These are phyloP conservation scores for Drosophila conformis DNA, from an alignment of 2,888 invertebrate genomes.

Conservation along the genomic window DNA sequence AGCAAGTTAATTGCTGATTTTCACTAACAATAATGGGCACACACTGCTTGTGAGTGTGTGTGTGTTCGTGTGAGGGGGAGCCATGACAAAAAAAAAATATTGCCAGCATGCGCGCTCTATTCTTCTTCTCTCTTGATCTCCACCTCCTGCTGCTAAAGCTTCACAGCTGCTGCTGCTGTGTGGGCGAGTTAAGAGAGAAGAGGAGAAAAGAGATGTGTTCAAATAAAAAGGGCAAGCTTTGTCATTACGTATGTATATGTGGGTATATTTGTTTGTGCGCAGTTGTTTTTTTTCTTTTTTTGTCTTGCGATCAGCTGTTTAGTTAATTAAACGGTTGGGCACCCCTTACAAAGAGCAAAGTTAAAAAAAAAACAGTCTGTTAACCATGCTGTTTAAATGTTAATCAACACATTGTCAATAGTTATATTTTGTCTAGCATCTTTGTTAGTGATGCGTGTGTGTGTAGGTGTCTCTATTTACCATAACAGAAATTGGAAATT, in stretches of 20 bases:
- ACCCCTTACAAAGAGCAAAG: conserved; percentile 39
- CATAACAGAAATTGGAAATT: conserved; percentile 59
- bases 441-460: conserved; percentile 20
- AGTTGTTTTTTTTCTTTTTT: conserved; percentile 63
- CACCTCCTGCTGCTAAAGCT: conserved; percentile 8
- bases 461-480: conserved; percentile 54
- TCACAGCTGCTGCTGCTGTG: conserved; percentile 26
- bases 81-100: conserved; percentile 49
- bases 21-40: conserved; percentile 51
- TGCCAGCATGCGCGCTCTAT: conserved; percentile 17
- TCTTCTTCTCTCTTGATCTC: conserved; percentile 4
- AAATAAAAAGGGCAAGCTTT: conserved; percentile 48
- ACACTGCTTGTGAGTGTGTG: conserved; percentile 32
- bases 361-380: conserved; percentile 21
- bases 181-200: conserved; percentile 11
- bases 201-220: conserved; percentile 27
- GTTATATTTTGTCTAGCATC: conserved; percentile 19
- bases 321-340: conserved; percentile 57
- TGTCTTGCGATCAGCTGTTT: conserved; percentile 66
- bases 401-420: conserved; percentile 17
- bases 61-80: conserved; percentile 24
- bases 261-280: conserved; percentile 55
- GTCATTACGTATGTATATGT: conserved; percentile 4
- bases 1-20: conserved; percentile 59
- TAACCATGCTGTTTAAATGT: conserved; percentile 2